Base-by-base conservation (phyloP, 2,113 vertebrate species). In the Chitala chitala region DNA sequence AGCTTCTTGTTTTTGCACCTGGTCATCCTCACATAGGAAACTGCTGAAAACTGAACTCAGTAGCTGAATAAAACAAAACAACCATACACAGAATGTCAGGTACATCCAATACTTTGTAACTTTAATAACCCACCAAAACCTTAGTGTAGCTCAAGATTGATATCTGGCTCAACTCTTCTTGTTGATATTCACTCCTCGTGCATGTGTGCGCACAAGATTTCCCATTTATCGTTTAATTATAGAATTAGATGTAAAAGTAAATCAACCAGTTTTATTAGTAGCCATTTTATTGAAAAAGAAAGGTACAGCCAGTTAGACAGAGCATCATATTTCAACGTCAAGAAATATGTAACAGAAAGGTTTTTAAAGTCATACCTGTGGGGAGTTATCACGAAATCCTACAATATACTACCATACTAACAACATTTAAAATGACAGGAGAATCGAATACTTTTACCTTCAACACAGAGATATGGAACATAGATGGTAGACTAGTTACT, bases 231-330 rank as follows among this genome's bases (percentile, higher is more conserved):
- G 15, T 15, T 40, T 54, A 17, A 53, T 29, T 9, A 50, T 5
- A 71, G 36, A 33, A 13, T 36, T 26, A 5, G 36, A 36, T 54
- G 20, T 20, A 54, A 71, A 46, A 46, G 55, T n/a, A 73, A 48
- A 20, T 31, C 59, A 66, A 40, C 22, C 59, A 36, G 12, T 61
- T 80, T 80, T 84, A 90, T 89, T 90, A 90, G 85, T 89, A 90
- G 84, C 89, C 90, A 88, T 89, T 91, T 91, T 91, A 91, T 91
- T 91, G 87, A 89, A 88, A 84, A 81, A 75, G 72, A 82, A 89
- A 89, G 84, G 82, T 87, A 89, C 88, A 91, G 89, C 86, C 88
- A 88, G 83, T 84, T 78, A 82, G 83, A 88, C 83, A 84, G 80
- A 87, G 66, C 72, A 77, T 78, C 72, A 54, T 84, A 83, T 80